Conservation (phyloP, 2,888 invertebrate species). For the Acleris sparsana region DNA sequence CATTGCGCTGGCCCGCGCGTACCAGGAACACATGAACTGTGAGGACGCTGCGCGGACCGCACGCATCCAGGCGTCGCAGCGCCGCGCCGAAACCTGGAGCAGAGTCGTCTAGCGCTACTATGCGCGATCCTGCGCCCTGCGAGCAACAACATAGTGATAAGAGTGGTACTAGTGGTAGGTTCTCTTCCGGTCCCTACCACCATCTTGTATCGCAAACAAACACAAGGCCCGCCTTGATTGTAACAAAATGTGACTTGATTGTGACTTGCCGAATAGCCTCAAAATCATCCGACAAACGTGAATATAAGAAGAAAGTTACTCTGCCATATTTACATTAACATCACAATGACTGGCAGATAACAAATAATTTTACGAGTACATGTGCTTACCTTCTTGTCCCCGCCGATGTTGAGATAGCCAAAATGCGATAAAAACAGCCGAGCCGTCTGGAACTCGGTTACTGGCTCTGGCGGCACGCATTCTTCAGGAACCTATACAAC, state of each 20-base stretch:
- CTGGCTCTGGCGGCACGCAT: slow-evolving; percentile 90
- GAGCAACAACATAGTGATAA: not conserved
- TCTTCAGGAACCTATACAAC: slow-evolving; percentile 84
- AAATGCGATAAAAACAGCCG: slow-evolving; percentile 97
- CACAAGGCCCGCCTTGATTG: too few relatives aligned
- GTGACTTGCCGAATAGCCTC: too few relatives aligned
- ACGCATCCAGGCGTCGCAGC: slow-evolving; percentile 91
- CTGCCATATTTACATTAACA: too few relatives aligned
- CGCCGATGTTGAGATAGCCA: slow-evolving; percentile 90
- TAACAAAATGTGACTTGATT: too few relatives aligned
- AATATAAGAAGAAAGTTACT: too few relatives aligned
- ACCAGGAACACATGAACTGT: slow-evolving; percentile 98
- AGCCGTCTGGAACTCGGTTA: slow-evolving; percentile 97
- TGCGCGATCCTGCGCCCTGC: slow-evolving; percentile 75
- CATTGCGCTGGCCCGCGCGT: slow-evolving; percentile 90
- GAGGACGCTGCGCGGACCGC: slow-evolving; percentile 93
- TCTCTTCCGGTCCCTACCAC: too few relatives aligned
- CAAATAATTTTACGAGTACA: not conserved
- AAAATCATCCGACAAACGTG: too few relatives aligned
- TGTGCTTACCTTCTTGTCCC: slow-evolving; percentile 73
- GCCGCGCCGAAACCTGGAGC: slow-evolving; percentile 89
- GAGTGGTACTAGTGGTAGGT: not conserved
- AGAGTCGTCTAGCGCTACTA: slow-evolving; percentile 88
- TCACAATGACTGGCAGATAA: too few relatives aligned
- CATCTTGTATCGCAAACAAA: too few relatives aligned